Percentiles rank a stretch among this genome's conserved stretches.
Conservation (phyloP, 2,797 vertebrate species). For the Crotalus adamanteus region DNA sequence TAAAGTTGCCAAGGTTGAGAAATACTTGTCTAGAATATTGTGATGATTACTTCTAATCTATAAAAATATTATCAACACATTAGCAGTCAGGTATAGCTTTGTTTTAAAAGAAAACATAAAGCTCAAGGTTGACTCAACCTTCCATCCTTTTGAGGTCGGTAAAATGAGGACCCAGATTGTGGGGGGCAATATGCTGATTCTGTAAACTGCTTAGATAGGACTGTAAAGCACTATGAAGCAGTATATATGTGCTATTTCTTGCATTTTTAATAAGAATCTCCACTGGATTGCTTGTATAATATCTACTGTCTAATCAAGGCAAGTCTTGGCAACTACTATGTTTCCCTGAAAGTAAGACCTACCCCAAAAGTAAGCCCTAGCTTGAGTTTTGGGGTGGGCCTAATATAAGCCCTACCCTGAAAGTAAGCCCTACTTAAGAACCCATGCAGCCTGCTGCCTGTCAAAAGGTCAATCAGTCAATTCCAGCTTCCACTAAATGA, state of each 20-base stretch:
- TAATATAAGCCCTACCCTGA: no score
- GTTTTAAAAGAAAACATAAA: not conserved
- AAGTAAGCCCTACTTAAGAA: no score
- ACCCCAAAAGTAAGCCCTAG: no score
- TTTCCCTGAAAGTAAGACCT: no score
- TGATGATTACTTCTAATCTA: not conserved
- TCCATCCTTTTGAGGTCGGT: not conserved
- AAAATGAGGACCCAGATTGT: not conserved
- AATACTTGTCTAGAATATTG: not conserved
- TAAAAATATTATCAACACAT: not conserved
- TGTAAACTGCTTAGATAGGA: not conserved
- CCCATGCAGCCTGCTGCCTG: rapidly evolving
- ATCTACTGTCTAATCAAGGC: not conserved
- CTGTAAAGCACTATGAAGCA: not conserved
- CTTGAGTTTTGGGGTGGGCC: no score
- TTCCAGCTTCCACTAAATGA: no score
- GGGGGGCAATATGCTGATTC: not conserved
- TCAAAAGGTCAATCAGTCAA: no score
- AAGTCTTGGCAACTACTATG: not conserved
- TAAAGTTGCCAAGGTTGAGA: not conserved
- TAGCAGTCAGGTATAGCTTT: not conserved
- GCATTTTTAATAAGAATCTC: not conserved
- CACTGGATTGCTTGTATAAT: not conserved
- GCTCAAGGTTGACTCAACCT: not conserved
- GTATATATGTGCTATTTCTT: not conserved